Evolutionary conservation across 2,113 vertebrate genomes (phyloP).

Genomic region (Catagonus wagneri): DNA sequence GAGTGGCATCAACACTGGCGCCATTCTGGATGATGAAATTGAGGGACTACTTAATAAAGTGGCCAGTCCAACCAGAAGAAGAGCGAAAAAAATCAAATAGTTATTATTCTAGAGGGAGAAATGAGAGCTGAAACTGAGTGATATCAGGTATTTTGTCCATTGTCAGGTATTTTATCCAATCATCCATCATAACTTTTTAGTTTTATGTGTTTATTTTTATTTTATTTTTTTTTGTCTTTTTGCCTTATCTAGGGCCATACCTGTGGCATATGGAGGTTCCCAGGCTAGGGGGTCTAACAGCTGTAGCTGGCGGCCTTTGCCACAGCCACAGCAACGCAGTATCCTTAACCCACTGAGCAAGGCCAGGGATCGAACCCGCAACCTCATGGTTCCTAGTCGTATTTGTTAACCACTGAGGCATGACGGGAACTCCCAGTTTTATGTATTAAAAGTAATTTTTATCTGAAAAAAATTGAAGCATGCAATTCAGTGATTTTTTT

Average conservation of each 20-base stretch:
- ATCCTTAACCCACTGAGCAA: too few species aligned
- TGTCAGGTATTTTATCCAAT: background rate
- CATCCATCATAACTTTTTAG: background rate
- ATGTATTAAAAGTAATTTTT: slow-evolving; percentile 23
- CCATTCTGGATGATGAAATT: background rate
- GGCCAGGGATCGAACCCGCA: background rate
- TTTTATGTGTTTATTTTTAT: slow-evolving; percentile 8
- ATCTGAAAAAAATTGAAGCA: background rate
- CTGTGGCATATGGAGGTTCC: background rate
- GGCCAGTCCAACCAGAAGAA: slow-evolving; percentile 15
- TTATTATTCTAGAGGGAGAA: background rate
- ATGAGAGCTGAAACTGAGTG: background rate
- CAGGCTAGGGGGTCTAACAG: too few species aligned
- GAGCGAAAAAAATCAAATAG: background rate
- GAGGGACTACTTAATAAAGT: slow-evolving; percentile 9
- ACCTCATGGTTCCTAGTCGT: too few species aligned
- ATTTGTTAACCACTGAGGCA: background rate
- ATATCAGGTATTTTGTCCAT: background rate
- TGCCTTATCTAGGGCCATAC: too few species aligned
- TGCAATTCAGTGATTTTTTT: background rate
- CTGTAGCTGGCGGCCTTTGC: too few species aligned
- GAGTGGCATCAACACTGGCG: background rate
- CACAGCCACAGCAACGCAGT: too few species aligned
- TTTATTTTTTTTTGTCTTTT: too few species aligned
- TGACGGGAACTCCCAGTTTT: background rate